Evolutionary conservation across 2,888 invertebrate genomes (phyloP), one percentile per base, ranked within the genome.

Genomic region (Polydrusus cervinus): DNA sequence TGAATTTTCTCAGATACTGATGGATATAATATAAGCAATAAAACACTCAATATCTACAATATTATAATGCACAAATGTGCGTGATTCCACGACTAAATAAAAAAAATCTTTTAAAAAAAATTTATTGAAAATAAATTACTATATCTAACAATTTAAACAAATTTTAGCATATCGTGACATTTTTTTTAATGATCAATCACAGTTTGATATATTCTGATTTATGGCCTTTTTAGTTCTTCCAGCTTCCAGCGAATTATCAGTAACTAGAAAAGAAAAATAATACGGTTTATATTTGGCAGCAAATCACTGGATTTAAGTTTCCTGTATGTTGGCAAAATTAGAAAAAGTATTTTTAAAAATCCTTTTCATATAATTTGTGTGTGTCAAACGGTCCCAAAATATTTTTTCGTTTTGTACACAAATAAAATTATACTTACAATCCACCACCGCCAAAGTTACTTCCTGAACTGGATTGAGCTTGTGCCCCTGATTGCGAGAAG

Each of bases 401-500:
- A 13, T 11, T 40, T 5, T 43, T 43, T n/a, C 43, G 43, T 14
- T n/a, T 43, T 47, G 16, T 16, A 14, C 47, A 47, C 47, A 43
- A 43, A 6, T 13, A n/a, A 43, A 43, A 40, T 40, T 3, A 53
- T 30, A 53, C 62, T 70, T 69, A 69, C 68, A 16, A 72, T 65
- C 49, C 49, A 20, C 30, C 53, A 0, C 18, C 9, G 18, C 34
- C 34, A 8, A 6, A 34, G 34, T 34, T 34, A 34, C 34, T 34
- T 34, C 20, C 51, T 51, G 51, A 53, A 47, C 47, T 51, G 10
- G 73, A 68, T 16, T 55, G 45, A 0, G 76, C 49, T 38, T 79
- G 78, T 11, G 80, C 74, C 49, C 80, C 80, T 43, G 80, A 78
- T 60, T 81, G 80, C 3, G 80, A 80, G 49, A 81, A 77, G 1